Conservation (phyloP, 1,140 invertebrate genomes). For the Drosophila rhopaloa region DNA sequence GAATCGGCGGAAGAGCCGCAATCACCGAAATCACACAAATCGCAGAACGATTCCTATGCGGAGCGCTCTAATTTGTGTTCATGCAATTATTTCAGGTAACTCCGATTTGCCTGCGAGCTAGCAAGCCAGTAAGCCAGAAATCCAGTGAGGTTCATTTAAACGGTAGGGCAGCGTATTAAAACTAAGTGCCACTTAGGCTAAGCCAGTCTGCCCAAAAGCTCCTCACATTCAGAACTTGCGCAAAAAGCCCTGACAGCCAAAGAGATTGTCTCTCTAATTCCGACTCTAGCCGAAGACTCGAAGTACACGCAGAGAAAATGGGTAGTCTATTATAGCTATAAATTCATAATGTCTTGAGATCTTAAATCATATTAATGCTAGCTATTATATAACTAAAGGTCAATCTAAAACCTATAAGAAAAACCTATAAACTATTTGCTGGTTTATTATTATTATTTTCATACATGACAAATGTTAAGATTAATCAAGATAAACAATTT, state of each 20-base stretch:
- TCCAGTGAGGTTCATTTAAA: conserved; percentile 56
- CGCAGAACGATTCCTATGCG: conserved; percentile 66
- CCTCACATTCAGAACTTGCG: conserved; percentile 63
- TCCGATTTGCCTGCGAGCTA: conserved; percentile 44
- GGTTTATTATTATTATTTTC: too few species aligned
- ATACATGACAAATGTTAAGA: too few species aligned
- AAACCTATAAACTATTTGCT: too few species aligned
- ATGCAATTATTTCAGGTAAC: conserved; percentile 74
- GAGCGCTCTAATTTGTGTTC: conserved; percentile 72
- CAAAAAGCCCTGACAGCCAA: conserved; percentile 55
- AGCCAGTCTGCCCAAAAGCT: conserved; percentile 43
- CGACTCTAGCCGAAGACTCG: background rate
- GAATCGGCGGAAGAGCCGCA: conserved; percentile 22
- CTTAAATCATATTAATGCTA: too few species aligned
- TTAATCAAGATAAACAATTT: too few species aligned
- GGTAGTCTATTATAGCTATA: background rate
- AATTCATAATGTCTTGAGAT: too few species aligned
- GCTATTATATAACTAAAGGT: too few species aligned
- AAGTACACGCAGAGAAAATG: conserved; percentile 9
- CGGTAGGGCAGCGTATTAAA: conserved; percentile 73
- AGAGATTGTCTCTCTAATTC: conserved; percentile 52
- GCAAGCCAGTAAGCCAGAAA: conserved; percentile 3
- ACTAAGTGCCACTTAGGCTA: conserved; percentile 70
- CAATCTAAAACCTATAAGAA: too few species aligned
- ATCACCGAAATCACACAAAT: conserved; percentile 26